Conservation (phyloP, 2,113 vertebrate species). For the Eulacestoma nigropectus region DNA sequence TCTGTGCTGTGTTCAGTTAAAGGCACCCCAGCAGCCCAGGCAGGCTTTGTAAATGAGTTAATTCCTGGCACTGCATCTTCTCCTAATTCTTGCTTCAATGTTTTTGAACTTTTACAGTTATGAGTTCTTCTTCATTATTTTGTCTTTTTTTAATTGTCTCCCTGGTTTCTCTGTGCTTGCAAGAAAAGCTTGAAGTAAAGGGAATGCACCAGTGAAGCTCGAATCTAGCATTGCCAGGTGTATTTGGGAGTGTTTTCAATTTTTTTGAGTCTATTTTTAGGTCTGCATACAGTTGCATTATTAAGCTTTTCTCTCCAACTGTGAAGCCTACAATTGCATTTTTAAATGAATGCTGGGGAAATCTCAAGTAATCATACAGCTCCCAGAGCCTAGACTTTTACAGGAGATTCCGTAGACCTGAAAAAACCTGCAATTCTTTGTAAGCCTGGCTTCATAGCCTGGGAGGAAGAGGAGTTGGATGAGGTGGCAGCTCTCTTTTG, state of each 20-base stretch:
- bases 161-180: not conserved
- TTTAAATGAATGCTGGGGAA: constrained; percentile 1
- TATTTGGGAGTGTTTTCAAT: not conserved
- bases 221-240: not conserved
- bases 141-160: not conserved
- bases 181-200: not conserved
- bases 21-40: not conserved
- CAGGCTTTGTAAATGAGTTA: constrained; percentile 10
- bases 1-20: constrained; percentile 3
- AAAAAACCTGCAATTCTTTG: not conserved
- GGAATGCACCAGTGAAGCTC: not conserved
- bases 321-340: constrained; percentile 8
- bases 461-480: not conserved
- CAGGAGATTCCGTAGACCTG: not conserved
- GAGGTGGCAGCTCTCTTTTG: not conserved
- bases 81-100: not conserved
- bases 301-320: constrained; percentile 45
- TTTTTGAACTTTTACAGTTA: not conserved
- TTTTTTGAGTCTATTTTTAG: constrained; percentile 22
- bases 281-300: constrained; percentile 6
- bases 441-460: not conserved
- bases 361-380: not conserved
- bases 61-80: not conserved
- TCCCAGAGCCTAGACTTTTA: not conserved
- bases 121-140: not conserved